phyloP scores from a whole-genome alignment of 2,797 vertebrate species.

The Paratrypauchen microcephalus region DNA sequence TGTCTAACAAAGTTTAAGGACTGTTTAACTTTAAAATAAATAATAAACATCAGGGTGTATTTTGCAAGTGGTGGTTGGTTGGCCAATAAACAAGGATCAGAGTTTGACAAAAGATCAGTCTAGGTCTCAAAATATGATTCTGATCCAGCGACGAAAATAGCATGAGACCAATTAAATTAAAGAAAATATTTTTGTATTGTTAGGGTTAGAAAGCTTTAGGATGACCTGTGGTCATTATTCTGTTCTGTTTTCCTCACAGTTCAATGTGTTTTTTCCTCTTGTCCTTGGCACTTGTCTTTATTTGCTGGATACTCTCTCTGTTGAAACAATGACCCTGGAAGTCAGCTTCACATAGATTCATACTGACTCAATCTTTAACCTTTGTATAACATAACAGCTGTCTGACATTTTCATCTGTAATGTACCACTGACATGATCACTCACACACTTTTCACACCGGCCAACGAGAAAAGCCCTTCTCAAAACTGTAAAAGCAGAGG shows the following conservation, averaged over 20 bases:
- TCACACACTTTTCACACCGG: conserved; percentile 8
- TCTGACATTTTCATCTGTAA: conserved; percentile 20
- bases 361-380: conserved; percentile 8
- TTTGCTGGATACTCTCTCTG: conserved; percentile 29
- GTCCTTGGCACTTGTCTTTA: conserved; percentile 11
- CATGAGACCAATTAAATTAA: background rate
- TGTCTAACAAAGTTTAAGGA: background rate
- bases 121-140: background rate
- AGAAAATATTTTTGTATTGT: background rate
- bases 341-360: conserved; percentile 23
- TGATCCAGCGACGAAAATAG: background rate
- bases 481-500: conserved; percentile 39
- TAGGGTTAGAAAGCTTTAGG: background rate
- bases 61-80: background rate
- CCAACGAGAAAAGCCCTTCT: conserved; percentile 34
- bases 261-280: conserved; percentile 40
- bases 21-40: background rate
- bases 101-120: background rate
- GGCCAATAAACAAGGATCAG: background rate
- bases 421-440: conserved; percentile 23
- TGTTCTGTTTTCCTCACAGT: background rate
- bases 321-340: conserved; percentile 52
- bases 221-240: background rate
- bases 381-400: conserved; percentile 30
- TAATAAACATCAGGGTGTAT: background rate